These are phyloP conservation scores for Blastomussa wellsi DNA, from an alignment of 92 coral and sea anemone genomes.

Conservation along the genomic window DNA sequence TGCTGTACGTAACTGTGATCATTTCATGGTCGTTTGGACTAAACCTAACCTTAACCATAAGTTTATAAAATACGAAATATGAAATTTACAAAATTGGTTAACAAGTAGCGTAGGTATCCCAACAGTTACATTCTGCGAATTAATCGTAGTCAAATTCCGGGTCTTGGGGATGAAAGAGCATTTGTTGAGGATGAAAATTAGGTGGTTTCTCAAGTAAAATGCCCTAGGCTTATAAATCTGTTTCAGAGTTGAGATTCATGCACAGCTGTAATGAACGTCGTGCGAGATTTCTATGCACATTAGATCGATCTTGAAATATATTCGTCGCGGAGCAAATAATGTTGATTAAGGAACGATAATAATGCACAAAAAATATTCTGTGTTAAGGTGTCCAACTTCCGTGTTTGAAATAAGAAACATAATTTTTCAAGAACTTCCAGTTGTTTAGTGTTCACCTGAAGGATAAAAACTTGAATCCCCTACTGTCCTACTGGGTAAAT, in stretches of 20 bases:
- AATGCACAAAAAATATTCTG: not conserved
- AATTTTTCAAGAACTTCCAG: not conserved
- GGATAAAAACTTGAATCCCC: not conserved
- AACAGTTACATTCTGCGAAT: too few relatives aligned
- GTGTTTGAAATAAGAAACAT: not conserved
- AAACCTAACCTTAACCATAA: not conserved
- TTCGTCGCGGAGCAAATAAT: not conserved
- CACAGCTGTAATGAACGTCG: not conserved
- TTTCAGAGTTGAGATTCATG: not conserved
- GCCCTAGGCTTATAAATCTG: not conserved
- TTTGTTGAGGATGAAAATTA: not conserved
- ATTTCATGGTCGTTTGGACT: not conserved
- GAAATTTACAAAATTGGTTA: not conserved
- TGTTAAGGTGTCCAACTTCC: not conserved
- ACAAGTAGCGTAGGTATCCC: not conserved
- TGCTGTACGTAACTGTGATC: not conserved
- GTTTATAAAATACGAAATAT: not conserved
- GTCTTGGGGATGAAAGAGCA: too few relatives aligned
- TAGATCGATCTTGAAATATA: not conserved
- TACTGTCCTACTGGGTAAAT: not conserved
- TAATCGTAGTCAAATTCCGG: too few relatives aligned
- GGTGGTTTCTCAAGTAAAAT: not conserved
- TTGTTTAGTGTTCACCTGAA: not conserved
- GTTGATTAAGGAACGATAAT: not conserved
- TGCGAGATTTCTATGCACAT: not conserved